Evolutionary conservation across 2,113 vertebrate genomes (phyloP), one percentile per base, ranked within the genome.

Genomic region (Phalacrocorax pelagicus): DNA sequence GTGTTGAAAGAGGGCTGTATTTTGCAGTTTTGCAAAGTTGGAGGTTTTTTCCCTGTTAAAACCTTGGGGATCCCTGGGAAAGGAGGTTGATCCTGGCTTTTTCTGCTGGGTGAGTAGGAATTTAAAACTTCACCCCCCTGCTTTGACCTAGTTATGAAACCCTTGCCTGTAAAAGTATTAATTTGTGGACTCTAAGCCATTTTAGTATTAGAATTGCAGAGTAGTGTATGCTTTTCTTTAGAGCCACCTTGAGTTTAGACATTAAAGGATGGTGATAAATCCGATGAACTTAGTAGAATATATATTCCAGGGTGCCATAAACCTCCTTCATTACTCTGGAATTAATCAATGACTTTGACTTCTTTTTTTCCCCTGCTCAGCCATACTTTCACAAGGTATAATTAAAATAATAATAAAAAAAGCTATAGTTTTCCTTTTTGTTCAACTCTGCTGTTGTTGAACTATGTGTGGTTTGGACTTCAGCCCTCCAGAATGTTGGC

Each of bases 391-490:
- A 86, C 62, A 92, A 95, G 92, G 73, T 95, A 91, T 92, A 81
- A 94, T 97, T 96, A 73, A 92, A 95, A 47, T 86, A 84, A 66
- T 51, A 66, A 57, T 34, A 47, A 44, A 51, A 59, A 47, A 42
- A 54, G 47, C 79, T 62, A 17, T 65, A 92, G 89, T 96, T 97
- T 94, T 94, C 85, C 73, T 96, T 87, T 95, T 95, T 83, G 81
- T 93, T 93, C 88, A 90, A 10, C 67, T 94, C 67, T 73, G 93
- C 92, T 96, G 86, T 92, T 97, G 91, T 91, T 90, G 93, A 96
- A 18, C 94, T 96, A 83, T 96, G 85, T 90, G 93, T 96, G 94
- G 91, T 93, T 97, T 97, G 96, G 96, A 95, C 74, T 86, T 51
- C 54, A 86, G 94, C 94, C 97, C 78, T 95, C 67, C 57, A 90